phyloP scores from a whole-genome alignment of 2,113 vertebrate genomes.

The Chascanopsetta lugubris region DNA sequence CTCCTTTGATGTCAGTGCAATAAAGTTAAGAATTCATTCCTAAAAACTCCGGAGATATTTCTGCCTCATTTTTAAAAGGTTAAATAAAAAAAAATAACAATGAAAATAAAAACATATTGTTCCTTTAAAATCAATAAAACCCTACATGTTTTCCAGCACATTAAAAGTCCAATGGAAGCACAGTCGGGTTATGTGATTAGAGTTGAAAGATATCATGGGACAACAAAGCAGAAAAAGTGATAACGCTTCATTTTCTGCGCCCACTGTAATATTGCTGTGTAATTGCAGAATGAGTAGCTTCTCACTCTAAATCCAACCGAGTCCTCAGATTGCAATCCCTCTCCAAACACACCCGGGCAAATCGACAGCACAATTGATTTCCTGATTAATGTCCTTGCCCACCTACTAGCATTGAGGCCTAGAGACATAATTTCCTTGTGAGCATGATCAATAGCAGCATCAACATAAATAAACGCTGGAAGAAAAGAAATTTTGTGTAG shows the following conservation, averaged over 20 bases:
- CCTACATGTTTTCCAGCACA: background rate
- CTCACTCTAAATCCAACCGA: slow-evolving; percentile 56
- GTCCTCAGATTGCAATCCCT: slow-evolving; percentile 75
- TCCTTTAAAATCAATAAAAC: slow-evolving; percentile 4
- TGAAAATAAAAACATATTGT: too few relatives aligned
- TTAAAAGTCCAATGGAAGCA: background rate
- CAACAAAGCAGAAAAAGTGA: slow-evolving; percentile 20
- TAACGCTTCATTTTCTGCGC: slow-evolving; percentile 30
- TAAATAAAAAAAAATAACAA: too few relatives aligned
- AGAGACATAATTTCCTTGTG: slow-evolving; percentile 88
- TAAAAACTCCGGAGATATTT: too few relatives aligned
- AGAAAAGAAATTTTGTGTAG: slow-evolving; percentile 57
- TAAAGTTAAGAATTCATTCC: too few relatives aligned
- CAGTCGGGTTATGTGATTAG: slow-evolving; percentile 14
- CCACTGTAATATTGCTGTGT: slow-evolving; percentile 55
- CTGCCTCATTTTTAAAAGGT: too few relatives aligned
- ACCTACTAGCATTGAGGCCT: slow-evolving; percentile 80
- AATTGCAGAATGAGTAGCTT: slow-evolving; percentile 63
- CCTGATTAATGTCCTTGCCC: slow-evolving; percentile 88
- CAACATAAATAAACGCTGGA: slow-evolving; percentile 80
- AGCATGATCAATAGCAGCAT: slow-evolving; percentile 87
- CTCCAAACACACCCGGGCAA: slow-evolving; percentile 77
- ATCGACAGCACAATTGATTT: slow-evolving; percentile 88
- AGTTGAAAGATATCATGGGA: background rate
- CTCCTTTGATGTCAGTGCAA: too few relatives aligned